phyloP scores from a whole-genome alignment of 2,113 vertebrate species.

The Podocnemis expansa region DNA sequence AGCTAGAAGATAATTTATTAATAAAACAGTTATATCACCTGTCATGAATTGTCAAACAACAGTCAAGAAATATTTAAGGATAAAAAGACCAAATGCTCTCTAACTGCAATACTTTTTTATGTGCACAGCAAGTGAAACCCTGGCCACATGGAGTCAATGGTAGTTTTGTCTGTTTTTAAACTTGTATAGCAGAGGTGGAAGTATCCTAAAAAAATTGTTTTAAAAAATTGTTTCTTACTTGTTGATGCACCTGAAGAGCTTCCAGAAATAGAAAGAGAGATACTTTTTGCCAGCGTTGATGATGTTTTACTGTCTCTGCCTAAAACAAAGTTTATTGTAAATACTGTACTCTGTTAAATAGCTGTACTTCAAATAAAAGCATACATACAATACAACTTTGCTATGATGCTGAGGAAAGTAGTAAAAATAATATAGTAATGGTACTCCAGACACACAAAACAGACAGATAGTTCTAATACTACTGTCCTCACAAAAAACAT shows the following conservation, averaged over 20 bases:
- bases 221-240: constrained; percentile 68
- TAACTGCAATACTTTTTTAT: neutral
- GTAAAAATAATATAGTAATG: neutral
- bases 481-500: neutral
- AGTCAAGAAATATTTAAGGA: neutral
- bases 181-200: neutral
- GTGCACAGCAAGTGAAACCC: neutral
- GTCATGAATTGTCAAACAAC: neutral
- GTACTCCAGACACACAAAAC: neutral
- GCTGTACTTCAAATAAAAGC: neutral
- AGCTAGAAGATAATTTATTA: neutral
- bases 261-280: constrained; percentile 82
- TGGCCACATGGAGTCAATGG: neutral
- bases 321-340: constrained; percentile 73
- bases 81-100: neutral
- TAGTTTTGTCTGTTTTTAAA: neutral
- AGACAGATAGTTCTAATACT: neutral
- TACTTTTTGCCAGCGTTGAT: constrained; percentile 80
- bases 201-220: neutral
- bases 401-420: neutral
- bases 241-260: constrained; percentile 74
- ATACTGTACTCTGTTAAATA: neutral
- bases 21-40: neutral
- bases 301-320: constrained; percentile 89
- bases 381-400: neutral